phyloP scores from a whole-genome alignment of 1,140 invertebrate genomes.

The Dinoponera quadriceps region DNA sequence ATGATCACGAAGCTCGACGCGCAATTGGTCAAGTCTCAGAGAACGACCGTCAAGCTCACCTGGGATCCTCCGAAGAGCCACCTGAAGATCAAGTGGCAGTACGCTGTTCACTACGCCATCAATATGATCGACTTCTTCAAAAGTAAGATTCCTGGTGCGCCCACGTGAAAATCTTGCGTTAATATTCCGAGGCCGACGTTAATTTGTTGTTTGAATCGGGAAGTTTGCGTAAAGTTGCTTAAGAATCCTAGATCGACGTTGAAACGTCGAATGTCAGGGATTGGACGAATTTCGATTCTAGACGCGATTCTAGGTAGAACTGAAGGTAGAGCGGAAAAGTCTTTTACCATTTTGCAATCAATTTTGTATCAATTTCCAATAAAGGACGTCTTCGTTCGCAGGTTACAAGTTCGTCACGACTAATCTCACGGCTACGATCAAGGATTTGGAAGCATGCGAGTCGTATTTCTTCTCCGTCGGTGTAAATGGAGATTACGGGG shows the following conservation, averaged over 20 bases:
- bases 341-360: too few species aligned
- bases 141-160: conserved; percentile 76
- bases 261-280: too few species aligned
- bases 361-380: neutral
- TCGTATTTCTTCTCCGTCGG: conserved; percentile 91
- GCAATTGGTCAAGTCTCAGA: conserved; percentile 86
- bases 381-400: conserved; percentile 1
- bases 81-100: conserved; percentile 86
- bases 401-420: conserved; percentile 82
- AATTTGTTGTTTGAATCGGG: too few species aligned
- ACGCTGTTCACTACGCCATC: conserved; percentile 89
- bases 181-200: too few species aligned
- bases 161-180: too few species aligned
- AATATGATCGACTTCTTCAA: conserved; percentile 84
- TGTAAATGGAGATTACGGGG: conserved; percentile 86
- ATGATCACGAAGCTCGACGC: conserved; percentile 84
- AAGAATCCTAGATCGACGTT: too few species aligned
- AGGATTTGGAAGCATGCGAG: conserved; percentile 90
- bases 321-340: too few species aligned
- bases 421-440: conserved; percentile 87
- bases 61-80: conserved; percentile 88
- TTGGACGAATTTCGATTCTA: neutral
- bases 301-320: too few species aligned
- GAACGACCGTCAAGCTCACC: conserved; percentile 88
- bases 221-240: too few species aligned